phyloP scores from a whole-genome alignment of 2,888 invertebrate genomes.

The Eudasyphora cyanicolor region DNA sequence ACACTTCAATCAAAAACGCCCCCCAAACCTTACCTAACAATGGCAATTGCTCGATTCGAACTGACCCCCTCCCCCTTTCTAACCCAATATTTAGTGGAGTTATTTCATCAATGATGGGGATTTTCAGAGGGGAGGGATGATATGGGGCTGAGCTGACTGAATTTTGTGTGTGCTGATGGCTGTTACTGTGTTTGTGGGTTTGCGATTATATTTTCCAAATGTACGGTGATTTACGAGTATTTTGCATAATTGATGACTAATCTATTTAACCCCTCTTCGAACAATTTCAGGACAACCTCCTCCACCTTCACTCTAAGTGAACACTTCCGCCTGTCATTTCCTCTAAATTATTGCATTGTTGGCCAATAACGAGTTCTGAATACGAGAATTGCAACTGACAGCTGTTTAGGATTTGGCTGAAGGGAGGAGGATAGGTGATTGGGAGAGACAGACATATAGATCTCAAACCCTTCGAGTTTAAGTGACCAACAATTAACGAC shows the following conservation, averaged over 20 bases:
- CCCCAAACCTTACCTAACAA: neutral
- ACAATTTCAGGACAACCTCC: constrained; percentile 52
- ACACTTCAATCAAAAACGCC: constrained; percentile 5
- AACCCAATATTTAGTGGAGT: too few relatives aligned
- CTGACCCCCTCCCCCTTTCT: too few relatives aligned
- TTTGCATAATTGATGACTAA: constrained; percentile 80
- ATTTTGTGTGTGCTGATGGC: neutral
- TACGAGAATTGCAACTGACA: neutral
- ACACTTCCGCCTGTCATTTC: constrained; percentile 11
- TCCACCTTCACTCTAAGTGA: neutral
- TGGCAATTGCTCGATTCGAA: neutral
- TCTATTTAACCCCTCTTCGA: constrained; percentile 67
- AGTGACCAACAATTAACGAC: constrained; percentile 28
- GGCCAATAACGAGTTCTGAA: neutral
- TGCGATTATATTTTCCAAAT: neutral
- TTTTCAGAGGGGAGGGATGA: too few relatives aligned
- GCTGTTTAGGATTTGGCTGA: neutral
- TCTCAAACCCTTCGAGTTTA: neutral
- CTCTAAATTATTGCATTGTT: constrained; percentile 25
- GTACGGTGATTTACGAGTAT: constrained; percentile 68
- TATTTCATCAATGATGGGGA: too few relatives aligned
- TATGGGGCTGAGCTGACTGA: neutral
- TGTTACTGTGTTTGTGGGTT: neutral
- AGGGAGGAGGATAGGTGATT: neutral
- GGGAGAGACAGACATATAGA: neutral